Base-by-base conservation (phyloP, 2,797 vertebrate species). In the Monodelphis domestica region DNA sequence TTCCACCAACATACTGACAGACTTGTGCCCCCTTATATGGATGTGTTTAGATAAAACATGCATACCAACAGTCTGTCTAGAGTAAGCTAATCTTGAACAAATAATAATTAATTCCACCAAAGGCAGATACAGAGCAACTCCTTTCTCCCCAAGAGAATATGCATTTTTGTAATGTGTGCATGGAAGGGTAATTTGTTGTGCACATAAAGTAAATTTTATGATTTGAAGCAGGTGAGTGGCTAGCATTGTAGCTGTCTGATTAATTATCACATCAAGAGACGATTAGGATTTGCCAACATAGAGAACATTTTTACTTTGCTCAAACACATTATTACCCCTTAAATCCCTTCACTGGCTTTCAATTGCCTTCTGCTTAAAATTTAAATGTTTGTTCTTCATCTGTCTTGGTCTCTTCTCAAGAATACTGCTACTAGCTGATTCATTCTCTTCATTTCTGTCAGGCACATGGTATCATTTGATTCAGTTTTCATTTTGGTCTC, bases 41-140 rank as follows among this genome's bases (percentile, higher is more conserved):
- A 96, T 87, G 78, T 96, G 93, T 96, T 97, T 87, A 95, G 95
- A 97, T 97, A 95, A 96, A 97, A 95, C 53, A 93, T 12, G 63
- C 95, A 94, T 90, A 87, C 95, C 94, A 97, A 97, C 94, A 94
- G 88, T 92, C 91, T 95, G 93, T 91, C 33, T 0, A 90, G 89
- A 95, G 92, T 93, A 91, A 4, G 33, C 91, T 93, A 94, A 92
- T 97, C 95, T 97, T 95, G 93, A 78, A 95, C 96, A 97, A 97
- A 96, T 97, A 95, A 96, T 91, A 96, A 98, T 98, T 97, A 98
- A 97, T 98, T 96, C 95, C 88, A 90, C 51, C 89, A 89, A 97
- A 96, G 94, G 96, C 96, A 96, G 94, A 95, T 95, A 97, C 90
- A 50, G 94, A 97, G 94, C 90, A 96, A 55, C 91, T 97, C 93